Conservation (phyloP, 2,888 invertebrate species). For the Dasypogon diadema region DNA sequence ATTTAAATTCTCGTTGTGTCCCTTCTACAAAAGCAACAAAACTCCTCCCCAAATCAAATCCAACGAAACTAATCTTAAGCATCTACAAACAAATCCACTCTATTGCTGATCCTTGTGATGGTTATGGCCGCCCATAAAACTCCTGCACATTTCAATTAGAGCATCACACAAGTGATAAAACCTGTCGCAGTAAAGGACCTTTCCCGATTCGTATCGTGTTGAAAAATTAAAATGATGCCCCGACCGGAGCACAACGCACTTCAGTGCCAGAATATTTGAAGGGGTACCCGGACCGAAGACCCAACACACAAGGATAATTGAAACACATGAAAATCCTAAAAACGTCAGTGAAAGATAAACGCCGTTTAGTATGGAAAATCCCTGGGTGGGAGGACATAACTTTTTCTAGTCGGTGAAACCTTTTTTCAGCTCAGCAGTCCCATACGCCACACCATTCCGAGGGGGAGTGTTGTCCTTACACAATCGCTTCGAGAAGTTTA, state of each 20-base stretch:
- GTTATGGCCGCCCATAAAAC: slow-evolving; percentile 1
- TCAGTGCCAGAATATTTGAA: slow-evolving; percentile 22
- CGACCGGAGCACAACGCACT: slow-evolving; percentile 18
- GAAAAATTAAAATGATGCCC: slow-evolving; percentile 38
- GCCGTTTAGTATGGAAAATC: slow-evolving; percentile 57
- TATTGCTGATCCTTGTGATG: not conserved
- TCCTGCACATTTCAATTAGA: slow-evolving; percentile 37
- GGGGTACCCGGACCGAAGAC: slow-evolving; percentile 10
- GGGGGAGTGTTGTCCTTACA: not conserved
- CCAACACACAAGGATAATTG: slow-evolving; percentile 56
- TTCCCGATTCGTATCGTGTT: not conserved
- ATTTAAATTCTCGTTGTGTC: too few relatives aligned
- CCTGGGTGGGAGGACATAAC: slow-evolving; percentile 55
- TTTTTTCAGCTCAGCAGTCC: slow-evolving; percentile 7
- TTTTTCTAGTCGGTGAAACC: slow-evolving; percentile 29
- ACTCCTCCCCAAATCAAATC: too few relatives aligned
- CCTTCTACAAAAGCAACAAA: too few relatives aligned
- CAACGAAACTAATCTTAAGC: too few relatives aligned
- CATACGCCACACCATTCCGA: not conserved
- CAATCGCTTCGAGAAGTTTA: slow-evolving; percentile 6
- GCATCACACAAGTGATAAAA: slow-evolving; percentile 44
- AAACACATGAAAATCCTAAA: slow-evolving; percentile 57
- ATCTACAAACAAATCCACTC: too few relatives aligned
- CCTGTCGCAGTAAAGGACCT: slow-evolving; percentile 40
- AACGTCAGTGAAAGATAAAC: slow-evolving; percentile 58